phyloP scores from a whole-genome alignment of 1,140 invertebrate species.

The Aphaenogaster rudis region DNA sequence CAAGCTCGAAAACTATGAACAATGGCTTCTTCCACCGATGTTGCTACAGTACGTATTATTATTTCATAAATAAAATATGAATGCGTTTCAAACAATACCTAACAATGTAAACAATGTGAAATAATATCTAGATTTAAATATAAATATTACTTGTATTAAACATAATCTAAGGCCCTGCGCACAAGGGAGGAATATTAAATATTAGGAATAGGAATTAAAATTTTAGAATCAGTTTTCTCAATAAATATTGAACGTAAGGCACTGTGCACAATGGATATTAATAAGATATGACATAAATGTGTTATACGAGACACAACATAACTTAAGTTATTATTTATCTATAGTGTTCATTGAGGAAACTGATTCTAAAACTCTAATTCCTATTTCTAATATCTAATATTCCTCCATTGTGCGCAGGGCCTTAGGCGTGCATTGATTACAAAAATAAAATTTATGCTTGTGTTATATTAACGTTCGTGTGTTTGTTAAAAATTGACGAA shows the following conservation, averaged over 20 bases:
- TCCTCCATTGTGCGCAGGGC: no score
- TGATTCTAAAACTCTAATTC: no score
- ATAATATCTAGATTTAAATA: neutral
- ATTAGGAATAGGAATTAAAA: no score
- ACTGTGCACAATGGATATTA: no score
- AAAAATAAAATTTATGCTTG: neutral
- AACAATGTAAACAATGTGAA: neutral
- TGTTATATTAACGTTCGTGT: neutral
- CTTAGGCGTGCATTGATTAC: neutral
- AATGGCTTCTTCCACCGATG: slow-evolving; percentile 80
- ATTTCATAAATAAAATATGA: neutral
- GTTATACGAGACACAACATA: no score
- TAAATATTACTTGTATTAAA: neutral
- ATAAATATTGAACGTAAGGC: no score
- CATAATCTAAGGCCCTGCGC: neutral
- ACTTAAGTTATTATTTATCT: no score
- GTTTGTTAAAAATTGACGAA: neutral
- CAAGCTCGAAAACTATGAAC: slow-evolving; percentile 48
- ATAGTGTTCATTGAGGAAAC: no score
- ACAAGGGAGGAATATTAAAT: no score
- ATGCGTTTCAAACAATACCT: neutral
- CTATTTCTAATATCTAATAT: no score
- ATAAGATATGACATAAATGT: no score
- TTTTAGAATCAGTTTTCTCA: no score
- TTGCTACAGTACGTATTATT: slow-evolving; percentile 78